A percentile compares a stretch with the other conserved stretches of the same genome.
These are phyloP conservation scores for Phainopepla nitens DNA, from an alignment of 2,113 vertebrate genomes.

Conservation along the genomic window DNA sequence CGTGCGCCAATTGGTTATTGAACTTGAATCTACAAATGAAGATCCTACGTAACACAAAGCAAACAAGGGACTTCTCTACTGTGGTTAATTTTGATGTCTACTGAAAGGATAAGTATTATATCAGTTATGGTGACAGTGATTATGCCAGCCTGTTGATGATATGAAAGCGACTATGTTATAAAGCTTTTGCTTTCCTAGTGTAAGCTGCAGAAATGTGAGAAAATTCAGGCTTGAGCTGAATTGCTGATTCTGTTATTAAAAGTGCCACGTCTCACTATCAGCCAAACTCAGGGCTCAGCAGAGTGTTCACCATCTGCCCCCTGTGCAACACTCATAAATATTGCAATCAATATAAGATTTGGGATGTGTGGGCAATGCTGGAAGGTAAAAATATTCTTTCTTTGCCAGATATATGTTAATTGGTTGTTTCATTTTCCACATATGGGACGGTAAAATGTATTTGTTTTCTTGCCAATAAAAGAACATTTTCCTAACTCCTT, in stretches of 20 bases:
- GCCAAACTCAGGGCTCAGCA: background rate
- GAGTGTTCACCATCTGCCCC: background rate
- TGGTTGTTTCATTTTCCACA: constrained; percentile 25
- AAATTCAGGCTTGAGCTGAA: background rate
- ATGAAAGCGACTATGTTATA: background rate
- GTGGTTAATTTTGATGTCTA: background rate
- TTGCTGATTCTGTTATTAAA: background rate
- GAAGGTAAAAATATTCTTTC: constrained; percentile 7
- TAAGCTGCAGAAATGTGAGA: background rate
- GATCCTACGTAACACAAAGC: background rate
- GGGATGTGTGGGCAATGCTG: constrained; percentile 10
- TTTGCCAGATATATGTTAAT: constrained; percentile 16
- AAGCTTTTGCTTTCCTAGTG: background rate
- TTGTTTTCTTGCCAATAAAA: constrained; percentile 13
- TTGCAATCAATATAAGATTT: constrained; percentile 3
- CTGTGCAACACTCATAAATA: background rate
- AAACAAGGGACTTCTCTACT: background rate
- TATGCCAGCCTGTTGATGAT: background rate
- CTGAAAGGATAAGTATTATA: background rate
- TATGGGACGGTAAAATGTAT: background rate
- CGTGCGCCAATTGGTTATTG: background rate
- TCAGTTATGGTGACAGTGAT: background rate
- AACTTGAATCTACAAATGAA: background rate
- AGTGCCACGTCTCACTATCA: background rate
- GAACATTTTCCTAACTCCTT: background rate